phyloP scores from a whole-genome alignment of 1,140 invertebrate species.

The Hermatobates lingyangjiaoensis region DNA sequence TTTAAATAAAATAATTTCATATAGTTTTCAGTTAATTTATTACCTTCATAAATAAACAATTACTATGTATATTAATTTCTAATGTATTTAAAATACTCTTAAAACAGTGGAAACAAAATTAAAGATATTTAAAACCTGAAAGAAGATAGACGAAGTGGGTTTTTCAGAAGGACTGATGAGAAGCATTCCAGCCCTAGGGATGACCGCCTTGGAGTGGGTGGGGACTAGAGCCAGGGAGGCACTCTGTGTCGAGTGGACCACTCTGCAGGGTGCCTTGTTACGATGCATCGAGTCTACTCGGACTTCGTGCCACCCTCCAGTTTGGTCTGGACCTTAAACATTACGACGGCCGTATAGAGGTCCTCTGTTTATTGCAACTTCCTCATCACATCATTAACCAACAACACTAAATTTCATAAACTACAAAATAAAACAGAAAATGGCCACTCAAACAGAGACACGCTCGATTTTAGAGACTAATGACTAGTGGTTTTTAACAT shows the following conservation, averaged over 20 bases:
- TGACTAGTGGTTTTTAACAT: too few species aligned
- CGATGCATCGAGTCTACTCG: slow-evolving; percentile 70
- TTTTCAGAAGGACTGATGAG: slow-evolving; percentile 34
- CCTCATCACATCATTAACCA: too few species aligned
- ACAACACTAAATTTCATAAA: too few species aligned
- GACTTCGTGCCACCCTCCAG: slow-evolving; percentile 62
- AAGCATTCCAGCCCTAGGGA: slow-evolving; percentile 63
- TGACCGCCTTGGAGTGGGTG: slow-evolving; percentile 23
- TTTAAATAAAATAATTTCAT: too few species aligned
- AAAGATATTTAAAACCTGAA: slow-evolving; percentile 35
- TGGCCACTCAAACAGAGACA: too few species aligned
- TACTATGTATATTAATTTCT: background rate
- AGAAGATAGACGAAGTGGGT: slow-evolving; percentile 50
- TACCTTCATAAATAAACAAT: too few species aligned
- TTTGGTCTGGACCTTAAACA: slow-evolving; percentile 58
- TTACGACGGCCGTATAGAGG: too few species aligned
- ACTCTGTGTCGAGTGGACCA: slow-evolving; percentile 75
- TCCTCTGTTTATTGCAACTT: too few species aligned
- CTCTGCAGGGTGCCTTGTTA: slow-evolving; percentile 71
- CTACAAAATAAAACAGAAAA: too few species aligned
- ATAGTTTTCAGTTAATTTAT: too few species aligned
- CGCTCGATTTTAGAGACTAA: too few species aligned
- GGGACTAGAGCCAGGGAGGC: slow-evolving; percentile 65
- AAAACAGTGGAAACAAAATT: background rate
- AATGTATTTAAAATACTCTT: background rate